Conservation (phyloP, 2,888 invertebrate species). For the Harmothoe impar region DNA sequence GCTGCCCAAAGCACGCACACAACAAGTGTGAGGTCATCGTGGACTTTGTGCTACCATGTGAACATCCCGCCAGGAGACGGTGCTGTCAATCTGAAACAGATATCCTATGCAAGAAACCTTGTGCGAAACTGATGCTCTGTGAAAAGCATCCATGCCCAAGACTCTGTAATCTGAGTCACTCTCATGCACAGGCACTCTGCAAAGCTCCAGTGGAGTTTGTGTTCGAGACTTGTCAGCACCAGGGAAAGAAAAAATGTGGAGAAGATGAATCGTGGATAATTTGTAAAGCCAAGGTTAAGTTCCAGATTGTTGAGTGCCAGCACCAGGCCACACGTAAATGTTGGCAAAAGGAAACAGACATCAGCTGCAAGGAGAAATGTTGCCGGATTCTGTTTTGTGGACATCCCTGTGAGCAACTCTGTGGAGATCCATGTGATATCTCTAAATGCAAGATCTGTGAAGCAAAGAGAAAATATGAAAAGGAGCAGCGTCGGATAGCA, state of each 20-base stretch:
- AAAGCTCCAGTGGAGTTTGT: slow-evolving; percentile 58
- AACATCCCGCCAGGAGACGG: slow-evolving; percentile 58
- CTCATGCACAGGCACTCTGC: slow-evolving; percentile 25
- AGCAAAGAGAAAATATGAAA: slow-evolving; percentile 40
- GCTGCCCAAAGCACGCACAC: slow-evolving; percentile 63
- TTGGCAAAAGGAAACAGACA: background rate
- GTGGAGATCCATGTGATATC: slow-evolving; percentile 60
- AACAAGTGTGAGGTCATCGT: slow-evolving; percentile 53
- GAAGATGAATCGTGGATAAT: background rate
- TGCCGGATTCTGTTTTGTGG: slow-evolving; percentile 55
- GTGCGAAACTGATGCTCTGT: slow-evolving; percentile 60
- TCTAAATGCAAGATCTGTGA: slow-evolving; percentile 10
- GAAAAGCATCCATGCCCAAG: slow-evolving; percentile 61
- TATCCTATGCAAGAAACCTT: slow-evolving; percentile 58
- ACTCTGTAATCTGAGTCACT: slow-evolving; percentile 63
- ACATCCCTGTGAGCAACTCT: slow-evolving; percentile 65
- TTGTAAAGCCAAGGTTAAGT: background rate
- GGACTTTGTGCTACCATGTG: slow-evolving; percentile 62
- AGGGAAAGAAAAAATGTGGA: slow-evolving; percentile 61
- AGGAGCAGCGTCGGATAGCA: background rate
- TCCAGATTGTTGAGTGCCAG: background rate
- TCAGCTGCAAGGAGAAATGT: slow-evolving; percentile 64
- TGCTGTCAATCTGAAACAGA: slow-evolving; percentile 29
- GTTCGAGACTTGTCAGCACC: slow-evolving; percentile 63
- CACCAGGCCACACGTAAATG: background rate